Conservation (phyloP, 2,113 vertebrate genomes). For the Collichthys lucidus region DNA sequence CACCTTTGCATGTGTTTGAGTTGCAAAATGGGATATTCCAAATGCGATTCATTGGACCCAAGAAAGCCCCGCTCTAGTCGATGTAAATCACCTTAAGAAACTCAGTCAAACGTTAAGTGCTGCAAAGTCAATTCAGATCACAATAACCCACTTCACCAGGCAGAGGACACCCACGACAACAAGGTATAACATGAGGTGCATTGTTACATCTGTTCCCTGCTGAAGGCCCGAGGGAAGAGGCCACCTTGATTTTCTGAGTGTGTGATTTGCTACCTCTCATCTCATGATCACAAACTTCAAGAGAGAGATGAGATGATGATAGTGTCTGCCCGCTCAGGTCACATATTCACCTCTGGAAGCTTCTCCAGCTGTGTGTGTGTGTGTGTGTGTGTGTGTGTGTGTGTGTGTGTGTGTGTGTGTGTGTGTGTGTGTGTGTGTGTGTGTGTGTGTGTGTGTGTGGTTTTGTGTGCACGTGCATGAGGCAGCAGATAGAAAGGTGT, state of each 20-base stretch:
- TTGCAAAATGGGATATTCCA: conserved; percentile 75
- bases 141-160: conserved; percentile 48
- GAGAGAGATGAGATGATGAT: conserved; percentile 55
- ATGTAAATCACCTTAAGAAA: conserved; percentile 76
- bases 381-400: neutral
- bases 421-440: neutral
- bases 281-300: conserved; percentile 43
- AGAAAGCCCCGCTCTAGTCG: conserved; percentile 49
- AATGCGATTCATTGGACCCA: conserved; percentile 69
- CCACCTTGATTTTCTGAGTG: conserved; percentile 39
- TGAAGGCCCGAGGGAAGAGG: conserved; percentile 23
- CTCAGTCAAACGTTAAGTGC: conserved; percentile 59
- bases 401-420: neutral
- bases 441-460: neutral
- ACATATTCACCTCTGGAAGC: conserved; percentile 44
- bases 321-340: conserved; percentile 43
- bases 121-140: conserved; percentile 66
- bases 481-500: conserved; percentile 34
- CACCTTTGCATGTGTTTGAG: conserved; percentile 78
- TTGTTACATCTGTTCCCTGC: conserved; percentile 23
- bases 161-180: conserved; percentile 36
- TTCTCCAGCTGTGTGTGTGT: neutral
- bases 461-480: neutral
- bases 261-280: conserved; percentile 20
- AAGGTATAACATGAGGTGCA: conserved; percentile 9